Percentiles rank a stretch among this genome's conserved stretches.
Conservation (phyloP, 2,797 vertebrate genomes). For the Thalassophryne amazonica region DNA sequence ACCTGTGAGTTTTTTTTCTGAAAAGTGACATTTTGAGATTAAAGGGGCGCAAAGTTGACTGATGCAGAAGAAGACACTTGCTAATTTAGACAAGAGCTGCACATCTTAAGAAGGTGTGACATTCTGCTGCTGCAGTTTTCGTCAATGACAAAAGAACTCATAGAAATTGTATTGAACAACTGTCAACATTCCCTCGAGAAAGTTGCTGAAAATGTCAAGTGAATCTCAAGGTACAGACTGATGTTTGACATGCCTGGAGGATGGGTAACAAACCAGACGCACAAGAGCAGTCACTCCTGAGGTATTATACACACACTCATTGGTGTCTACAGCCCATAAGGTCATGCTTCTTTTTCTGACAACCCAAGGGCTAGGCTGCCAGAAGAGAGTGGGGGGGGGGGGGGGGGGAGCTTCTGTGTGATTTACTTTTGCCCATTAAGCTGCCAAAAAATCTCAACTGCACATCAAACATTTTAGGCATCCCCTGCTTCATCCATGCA, state of each 20-base stretch:
- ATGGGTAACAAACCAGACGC: constrained; percentile 32
- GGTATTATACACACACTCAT: constrained; percentile 25
- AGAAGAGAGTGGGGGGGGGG: background rate
- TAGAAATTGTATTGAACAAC: background rate
- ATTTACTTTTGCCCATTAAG: constrained; percentile 42
- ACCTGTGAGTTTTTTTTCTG: background rate
- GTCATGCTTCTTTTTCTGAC: constrained; percentile 55
- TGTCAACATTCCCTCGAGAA: background rate
- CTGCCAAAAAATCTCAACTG: constrained; percentile 33
- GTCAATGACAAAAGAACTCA: constrained; percentile 20
- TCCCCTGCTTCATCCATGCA: background rate
- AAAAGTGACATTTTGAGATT: constrained; percentile 56
- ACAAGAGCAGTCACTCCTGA: constrained; percentile 8
- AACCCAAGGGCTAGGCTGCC: constrained; percentile 37
- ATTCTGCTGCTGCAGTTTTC: constrained; percentile 13
- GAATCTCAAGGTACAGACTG: background rate
- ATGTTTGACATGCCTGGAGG: constrained; percentile 19
- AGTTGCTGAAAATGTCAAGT: background rate
- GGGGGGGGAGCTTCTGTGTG: background rate
- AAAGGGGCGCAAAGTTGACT: constrained; percentile 29
- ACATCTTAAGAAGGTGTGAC: constrained; percentile 20
- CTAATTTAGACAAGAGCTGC: constrained; percentile 45
- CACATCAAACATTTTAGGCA: constrained; percentile 32
- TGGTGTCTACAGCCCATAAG: constrained; percentile 33
- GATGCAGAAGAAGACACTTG: constrained; percentile 1